phyloP scores from a whole-genome alignment of 2,797 vertebrate genomes.

The Lemur catta region DNA sequence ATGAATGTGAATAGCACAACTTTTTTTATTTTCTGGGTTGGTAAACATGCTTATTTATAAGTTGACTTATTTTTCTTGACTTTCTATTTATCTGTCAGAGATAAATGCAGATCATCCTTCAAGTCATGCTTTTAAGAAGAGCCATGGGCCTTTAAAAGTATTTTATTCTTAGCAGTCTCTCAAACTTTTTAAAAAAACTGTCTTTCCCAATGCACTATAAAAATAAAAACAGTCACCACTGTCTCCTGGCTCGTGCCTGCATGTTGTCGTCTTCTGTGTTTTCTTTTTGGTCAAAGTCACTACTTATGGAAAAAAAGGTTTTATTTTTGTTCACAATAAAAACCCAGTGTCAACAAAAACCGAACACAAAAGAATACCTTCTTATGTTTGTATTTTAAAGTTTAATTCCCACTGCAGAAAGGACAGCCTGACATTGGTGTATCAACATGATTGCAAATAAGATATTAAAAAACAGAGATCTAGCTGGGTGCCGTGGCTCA shows the following conservation, averaged over 20 bases:
- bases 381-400: constrained; percentile 43
- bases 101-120: constrained; percentile 8
- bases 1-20: not conserved
- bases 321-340: constrained; percentile 54
- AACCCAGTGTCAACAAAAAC: constrained; percentile 55
- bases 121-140: constrained; percentile 28
- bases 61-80: not conserved
- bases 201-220: constrained; percentile 28
- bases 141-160: constrained; percentile 20
- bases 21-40: not conserved
- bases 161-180: constrained; percentile 46
- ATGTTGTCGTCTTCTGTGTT: constrained; percentile 44
- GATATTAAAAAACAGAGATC: not conserved
- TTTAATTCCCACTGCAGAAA: constrained; percentile 35
- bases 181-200: not conserved
- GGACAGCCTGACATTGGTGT: not conserved
- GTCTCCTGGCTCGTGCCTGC: constrained; percentile 27
- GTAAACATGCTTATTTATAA: constrained; percentile 11
- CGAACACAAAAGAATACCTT: constrained; percentile 4
- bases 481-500: not conserved
- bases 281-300: constrained; percentile 49
- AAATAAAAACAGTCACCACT: constrained; percentile 42
- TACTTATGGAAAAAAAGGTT: not conserved
- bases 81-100: constrained; percentile 27
- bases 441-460: constrained; percentile 33